These are phyloP conservation scores for Atrina japonica DNA, from an alignment of 2,888 invertebrate genomes.

Conservation along the genomic window DNA sequence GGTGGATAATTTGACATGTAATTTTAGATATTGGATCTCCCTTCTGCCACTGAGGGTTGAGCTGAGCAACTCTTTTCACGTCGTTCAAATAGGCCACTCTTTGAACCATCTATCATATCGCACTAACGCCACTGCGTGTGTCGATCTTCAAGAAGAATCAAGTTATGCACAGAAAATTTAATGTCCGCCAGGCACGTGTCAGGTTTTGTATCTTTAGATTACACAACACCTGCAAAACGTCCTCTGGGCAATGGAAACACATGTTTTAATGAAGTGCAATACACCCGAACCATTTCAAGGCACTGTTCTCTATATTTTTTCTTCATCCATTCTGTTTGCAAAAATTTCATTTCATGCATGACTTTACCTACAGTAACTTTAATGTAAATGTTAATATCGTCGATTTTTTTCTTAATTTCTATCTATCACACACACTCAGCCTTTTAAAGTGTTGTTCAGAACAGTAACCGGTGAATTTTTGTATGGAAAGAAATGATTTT, in stretches of 20 bases:
- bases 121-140: conserved; percentile 37
- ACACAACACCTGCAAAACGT: conserved; percentile 47
- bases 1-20: background rate
- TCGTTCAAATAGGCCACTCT: conserved; percentile 7
- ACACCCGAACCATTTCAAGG: conserved; percentile 70
- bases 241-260: conserved; percentile 70
- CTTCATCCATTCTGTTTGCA: conserved; percentile 58
- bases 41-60: no score
- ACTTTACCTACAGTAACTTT: no score
- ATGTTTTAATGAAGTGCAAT: conserved; percentile 68
- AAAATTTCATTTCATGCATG: no score
- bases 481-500: no score
- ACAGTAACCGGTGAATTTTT: no score
- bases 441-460: no score
- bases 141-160: conserved; percentile 52
- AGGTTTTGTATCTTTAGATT: conserved; percentile 40
- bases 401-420: no score
- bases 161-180: conserved; percentile 58
- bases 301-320: conserved; percentile 48
- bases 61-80: conserved; percentile 5
- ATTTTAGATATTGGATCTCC: no score
- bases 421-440: no score
- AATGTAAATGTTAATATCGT: no score
- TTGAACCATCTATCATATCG: conserved; percentile 44
- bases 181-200: conserved; percentile 44